Conservation (phyloP, 2,888 invertebrate species). For the Lasioglossum zephyrum region DNA sequence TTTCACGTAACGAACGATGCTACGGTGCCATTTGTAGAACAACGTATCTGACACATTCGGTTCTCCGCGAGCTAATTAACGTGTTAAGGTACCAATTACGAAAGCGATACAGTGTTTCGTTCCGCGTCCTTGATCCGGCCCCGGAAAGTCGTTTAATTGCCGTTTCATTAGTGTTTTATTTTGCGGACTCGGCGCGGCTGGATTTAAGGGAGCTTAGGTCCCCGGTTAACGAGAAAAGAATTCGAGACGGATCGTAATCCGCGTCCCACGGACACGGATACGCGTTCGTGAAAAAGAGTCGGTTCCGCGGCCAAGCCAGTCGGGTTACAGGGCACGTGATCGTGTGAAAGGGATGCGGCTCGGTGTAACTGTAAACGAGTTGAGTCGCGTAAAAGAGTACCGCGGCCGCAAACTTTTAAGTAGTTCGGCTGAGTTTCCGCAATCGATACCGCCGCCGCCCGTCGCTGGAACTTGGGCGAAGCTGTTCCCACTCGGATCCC, state of each 20-base stretch:
- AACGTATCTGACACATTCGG: background rate
- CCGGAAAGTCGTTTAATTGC: slow-evolving; percentile 29
- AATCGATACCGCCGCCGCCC: slow-evolving; percentile 51
- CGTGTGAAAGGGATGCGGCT: slow-evolving; percentile 24
- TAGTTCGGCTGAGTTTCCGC: slow-evolving; percentile 55
- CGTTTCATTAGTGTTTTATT: slow-evolving; percentile 32
- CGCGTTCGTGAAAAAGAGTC: slow-evolving; percentile 1
- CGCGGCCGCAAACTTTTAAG: slow-evolving; percentile 58
- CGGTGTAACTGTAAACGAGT: slow-evolving; percentile 38
- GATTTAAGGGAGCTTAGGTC: slow-evolving; percentile 24
- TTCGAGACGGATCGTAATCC: slow-evolving; percentile 41
- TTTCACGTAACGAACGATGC: background rate
- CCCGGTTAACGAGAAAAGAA: slow-evolving; percentile 44
- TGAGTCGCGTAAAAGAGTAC: slow-evolving; percentile 50
- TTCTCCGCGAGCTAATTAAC: background rate
- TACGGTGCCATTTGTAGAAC: background rate
- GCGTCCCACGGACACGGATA: background rate
- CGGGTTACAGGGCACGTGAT: background rate
- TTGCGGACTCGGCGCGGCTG: background rate
- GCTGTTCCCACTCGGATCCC: slow-evolving; percentile 34
- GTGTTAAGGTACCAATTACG: background rate
- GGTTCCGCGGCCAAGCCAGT: background rate
- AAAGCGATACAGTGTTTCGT: background rate
- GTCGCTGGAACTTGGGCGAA: slow-evolving; percentile 33
- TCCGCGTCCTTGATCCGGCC: background rate